Conservation (phyloP, 2,113 vertebrate genomes). For the Neolamprologus caudopunctatus region DNA sequence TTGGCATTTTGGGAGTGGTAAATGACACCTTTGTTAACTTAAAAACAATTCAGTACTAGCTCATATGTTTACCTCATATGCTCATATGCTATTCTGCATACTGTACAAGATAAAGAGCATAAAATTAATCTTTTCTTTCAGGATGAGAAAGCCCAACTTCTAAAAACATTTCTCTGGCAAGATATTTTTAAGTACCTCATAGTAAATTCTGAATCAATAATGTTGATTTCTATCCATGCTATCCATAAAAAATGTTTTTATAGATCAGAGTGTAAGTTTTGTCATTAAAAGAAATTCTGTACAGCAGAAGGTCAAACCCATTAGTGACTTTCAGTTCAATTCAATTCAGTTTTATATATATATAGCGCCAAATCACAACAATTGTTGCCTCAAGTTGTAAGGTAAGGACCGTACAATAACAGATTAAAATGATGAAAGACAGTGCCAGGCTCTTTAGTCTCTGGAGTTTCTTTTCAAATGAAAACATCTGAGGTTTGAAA, state of each 20-base stretch:
- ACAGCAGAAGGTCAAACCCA: not conserved
- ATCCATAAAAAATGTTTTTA: not conserved
- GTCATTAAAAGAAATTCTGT: not conserved
- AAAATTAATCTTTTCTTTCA: not conserved
- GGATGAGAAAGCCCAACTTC: not conserved
- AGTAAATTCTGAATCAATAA: not conserved
- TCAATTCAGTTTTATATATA: not conserved
- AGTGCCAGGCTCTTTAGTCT: not conserved
- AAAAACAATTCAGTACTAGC: not conserved
- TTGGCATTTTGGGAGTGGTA: slow-evolving; percentile 62
- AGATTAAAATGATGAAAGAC: not conserved
- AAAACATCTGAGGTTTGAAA: not conserved
- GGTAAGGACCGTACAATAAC: rapidly evolving
- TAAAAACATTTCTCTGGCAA: not conserved
- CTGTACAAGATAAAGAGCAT: not conserved
- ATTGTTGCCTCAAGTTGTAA: not conserved
- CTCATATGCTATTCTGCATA: not conserved
- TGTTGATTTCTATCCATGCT: not conserved
- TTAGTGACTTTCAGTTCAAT: not conserved
- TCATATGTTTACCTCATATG: not conserved
- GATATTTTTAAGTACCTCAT: not conserved
- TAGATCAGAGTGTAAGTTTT: not conserved
- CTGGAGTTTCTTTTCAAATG: not conserved
- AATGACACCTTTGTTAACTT: not conserved
- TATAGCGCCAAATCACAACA: not conserved